Evolutionary conservation across 1,140 invertebrate genomes (phyloP).

Genomic region (Philaenus spumarius): DNA sequence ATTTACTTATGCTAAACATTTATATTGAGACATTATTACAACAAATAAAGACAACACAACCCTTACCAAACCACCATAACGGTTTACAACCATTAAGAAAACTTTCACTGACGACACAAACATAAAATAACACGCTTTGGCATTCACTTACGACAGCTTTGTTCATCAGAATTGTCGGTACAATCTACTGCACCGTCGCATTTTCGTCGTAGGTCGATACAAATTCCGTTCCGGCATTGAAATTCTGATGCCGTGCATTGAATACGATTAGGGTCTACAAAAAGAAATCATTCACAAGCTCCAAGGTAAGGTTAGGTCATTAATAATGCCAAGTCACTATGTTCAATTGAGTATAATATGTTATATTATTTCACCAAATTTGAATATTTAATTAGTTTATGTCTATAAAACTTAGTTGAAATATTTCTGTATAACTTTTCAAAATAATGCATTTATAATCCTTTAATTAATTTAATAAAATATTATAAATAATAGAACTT

Average conservation of each 20-base stretch:
- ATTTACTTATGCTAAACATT: background rate
- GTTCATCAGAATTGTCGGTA: constrained; percentile 60
- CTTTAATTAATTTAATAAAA: no score
- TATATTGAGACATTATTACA: background rate
- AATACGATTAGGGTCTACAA: background rate
- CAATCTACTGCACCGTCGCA: constrained; percentile 59
- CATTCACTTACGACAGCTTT: constrained; percentile 44
- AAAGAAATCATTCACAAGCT: background rate
- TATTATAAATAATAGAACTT: no score
- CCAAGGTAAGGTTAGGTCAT: background rate
- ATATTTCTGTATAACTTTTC: no score
- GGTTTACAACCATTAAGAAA: no score
- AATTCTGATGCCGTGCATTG: constrained; percentile 13
- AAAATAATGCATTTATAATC: no score
- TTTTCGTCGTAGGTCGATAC: constrained; percentile 48
- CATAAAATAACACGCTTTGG: no score
- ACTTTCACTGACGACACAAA: background rate
- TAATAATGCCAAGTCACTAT: background rate
- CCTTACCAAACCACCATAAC: background rate
- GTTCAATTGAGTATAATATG: no score
- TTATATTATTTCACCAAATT: no score
- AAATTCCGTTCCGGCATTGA: constrained; percentile 40
- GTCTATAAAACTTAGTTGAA: no score
- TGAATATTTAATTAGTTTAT: no score
- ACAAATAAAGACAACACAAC: background rate